Percentiles rank a stretch among this genome's conserved stretches.
phyloP scores from a whole-genome alignment of 2,888 invertebrate genomes.

The Stegana nigrithorax region DNA sequence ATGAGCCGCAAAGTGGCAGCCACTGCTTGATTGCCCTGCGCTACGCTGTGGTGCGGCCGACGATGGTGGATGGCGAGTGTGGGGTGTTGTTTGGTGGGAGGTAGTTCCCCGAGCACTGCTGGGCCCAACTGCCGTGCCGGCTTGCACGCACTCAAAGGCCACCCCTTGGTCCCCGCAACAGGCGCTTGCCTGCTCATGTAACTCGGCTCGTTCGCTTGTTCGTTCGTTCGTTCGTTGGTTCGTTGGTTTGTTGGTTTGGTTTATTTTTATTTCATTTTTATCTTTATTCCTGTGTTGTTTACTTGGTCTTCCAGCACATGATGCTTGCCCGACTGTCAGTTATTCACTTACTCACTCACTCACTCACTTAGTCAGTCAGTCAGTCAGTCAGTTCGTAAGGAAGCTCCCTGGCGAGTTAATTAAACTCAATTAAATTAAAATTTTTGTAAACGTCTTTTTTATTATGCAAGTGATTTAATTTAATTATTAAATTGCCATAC shows the following conservation, averaged over 20 bases:
- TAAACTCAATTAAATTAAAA: conserved; percentile 67
- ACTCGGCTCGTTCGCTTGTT: too few relatives aligned
- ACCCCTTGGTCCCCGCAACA: too few relatives aligned
- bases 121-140: too few relatives aligned
- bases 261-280: not conserved
- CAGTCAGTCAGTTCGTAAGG: conserved; percentile 45
- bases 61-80: too few relatives aligned
- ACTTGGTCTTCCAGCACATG: not conserved
- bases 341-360: too few relatives aligned
- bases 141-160: too few relatives aligned
- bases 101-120: too few relatives aligned
- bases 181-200: too few relatives aligned
- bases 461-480: conserved; percentile 61
- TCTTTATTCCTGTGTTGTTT: not conserved
- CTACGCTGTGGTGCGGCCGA: not conserved
- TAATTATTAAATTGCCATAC: conserved; percentile 55
- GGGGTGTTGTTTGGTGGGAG: too few relatives aligned
- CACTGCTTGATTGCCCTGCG: conserved; percentile 4
- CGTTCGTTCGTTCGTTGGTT: too few relatives aligned
- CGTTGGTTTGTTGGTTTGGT: too few relatives aligned
- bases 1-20: not conserved
- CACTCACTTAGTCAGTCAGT: not conserved
- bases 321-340: not conserved
- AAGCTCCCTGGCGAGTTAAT: conserved; percentile 65
- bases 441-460: conserved; percentile 55